Base-by-base conservation (phyloP, 2,888 invertebrate genomes). In the Aethes cnicana region DNA sequence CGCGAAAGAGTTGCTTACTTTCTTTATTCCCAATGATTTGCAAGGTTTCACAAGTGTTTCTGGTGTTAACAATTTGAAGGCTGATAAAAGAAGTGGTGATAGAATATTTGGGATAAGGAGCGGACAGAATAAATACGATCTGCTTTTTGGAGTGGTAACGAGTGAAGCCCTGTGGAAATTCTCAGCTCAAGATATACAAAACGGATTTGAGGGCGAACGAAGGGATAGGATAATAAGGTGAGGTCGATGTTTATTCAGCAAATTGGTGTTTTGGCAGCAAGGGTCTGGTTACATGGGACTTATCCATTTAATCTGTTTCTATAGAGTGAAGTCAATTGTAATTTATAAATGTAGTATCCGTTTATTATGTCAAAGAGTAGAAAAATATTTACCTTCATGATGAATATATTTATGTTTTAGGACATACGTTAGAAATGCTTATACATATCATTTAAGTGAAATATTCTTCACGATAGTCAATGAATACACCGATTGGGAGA, bases 401-500 rank as follows among this genome's bases (percentile, higher is more conserved):
- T n/a, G n/a, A n/a, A n/a, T n/a, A n/a, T n/a, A n/a, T 18, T 42
- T 50, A 8, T 37, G 53, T 84, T 83, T 16, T 81, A 90, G 97
- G 73, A 97, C 97, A 37, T 96, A 97, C 82, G 98, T 98, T 42
- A 92, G 98, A 61, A 98, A 99, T 83, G 95, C 97, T 47, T 99
- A 97, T 89, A 95, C 95, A 78, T 98, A 96, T 91, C 98, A 99
- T 89, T 93, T 98, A 68, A 97, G 97, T 73, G 98, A 98, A 89
- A 98, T 99, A 77, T 97, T 97, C 90, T 96, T 96, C 80, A 97
- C 98, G 62, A 95, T 98, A 54, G 96, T 97, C 59, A 98, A 98
- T 75, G 98, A 98, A 76, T 99, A 99, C 78, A 98, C 98, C 18
- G 98, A 99, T 81, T 99, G 98, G 98, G 97, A 97, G 70, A 90